These are phyloP conservation scores for Heliconius sara DNA, from an alignment of 2,888 invertebrate species.

Conservation along the genomic window DNA sequence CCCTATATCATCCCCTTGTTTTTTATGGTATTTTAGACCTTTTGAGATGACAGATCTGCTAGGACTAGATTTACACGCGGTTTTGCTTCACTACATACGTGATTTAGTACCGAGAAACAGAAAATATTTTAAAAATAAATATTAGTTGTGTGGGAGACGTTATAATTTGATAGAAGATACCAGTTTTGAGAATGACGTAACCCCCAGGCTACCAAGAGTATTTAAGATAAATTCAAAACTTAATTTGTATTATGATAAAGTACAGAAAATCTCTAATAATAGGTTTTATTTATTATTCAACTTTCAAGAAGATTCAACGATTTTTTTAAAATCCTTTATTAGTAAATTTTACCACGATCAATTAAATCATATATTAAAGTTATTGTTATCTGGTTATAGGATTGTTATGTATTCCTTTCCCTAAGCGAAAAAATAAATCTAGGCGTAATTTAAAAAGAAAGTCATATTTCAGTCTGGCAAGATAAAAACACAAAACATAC, in stretches of 20 bases:
- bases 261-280: no score
- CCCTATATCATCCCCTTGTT: conserved; percentile 27
- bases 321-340: no score
- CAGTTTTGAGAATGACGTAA: not conserved
- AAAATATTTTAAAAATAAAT: not conserved
- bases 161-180: not conserved
- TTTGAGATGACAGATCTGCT: conserved; percentile 23
- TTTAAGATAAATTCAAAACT: not conserved
- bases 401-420: no score
- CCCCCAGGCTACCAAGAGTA: not conserved
- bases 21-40: conserved; percentile 30
- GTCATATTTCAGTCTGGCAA: no score
- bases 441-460: no score
- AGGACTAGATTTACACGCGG: conserved; percentile 2
- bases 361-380: no score
- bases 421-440: no score
- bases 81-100: not conserved
- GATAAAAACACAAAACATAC: no score
- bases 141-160: not conserved
- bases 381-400: no score
- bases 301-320: no score
- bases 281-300: no score
- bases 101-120: not conserved
- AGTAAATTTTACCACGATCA: no score
- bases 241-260: not conserved